Percentiles rank a stretch among this genome's conserved stretches.
Evolutionary conservation across 2,113 vertebrate species (phyloP).

Genomic region (Stegastes partitus): DNA sequence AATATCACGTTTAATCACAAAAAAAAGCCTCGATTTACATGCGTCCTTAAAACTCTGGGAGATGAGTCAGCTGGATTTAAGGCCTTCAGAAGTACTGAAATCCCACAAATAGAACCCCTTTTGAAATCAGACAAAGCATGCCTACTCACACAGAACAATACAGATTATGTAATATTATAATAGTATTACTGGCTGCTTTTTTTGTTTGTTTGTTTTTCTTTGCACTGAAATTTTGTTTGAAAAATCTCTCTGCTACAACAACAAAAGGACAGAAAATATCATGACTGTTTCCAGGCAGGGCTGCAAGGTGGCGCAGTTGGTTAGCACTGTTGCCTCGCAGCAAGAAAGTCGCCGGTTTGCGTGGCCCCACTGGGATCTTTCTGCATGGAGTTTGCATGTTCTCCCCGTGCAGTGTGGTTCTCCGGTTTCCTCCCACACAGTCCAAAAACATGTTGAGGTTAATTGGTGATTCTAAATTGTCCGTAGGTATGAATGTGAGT

Average conservation of each 20-base stretch:
- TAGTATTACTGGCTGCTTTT: neutral
- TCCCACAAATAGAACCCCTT: neutral
- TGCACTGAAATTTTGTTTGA: neutral
- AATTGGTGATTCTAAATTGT: too few relatives aligned
- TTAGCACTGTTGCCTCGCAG: too few relatives aligned
- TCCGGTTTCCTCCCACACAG: too few relatives aligned
- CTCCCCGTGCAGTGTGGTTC: too few relatives aligned
- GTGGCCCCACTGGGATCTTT: too few relatives aligned
- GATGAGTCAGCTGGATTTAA: neutral
- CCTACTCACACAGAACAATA: conserved; percentile 5
- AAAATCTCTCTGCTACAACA: neutral
- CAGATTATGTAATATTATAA: conserved; percentile 8
- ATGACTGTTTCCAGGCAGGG: neutral
- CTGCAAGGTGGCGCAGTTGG: too few relatives aligned
- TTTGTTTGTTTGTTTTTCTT: neutral
- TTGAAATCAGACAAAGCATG: conserved; percentile 9
- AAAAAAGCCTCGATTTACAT: neutral
- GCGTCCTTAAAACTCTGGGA: neutral
- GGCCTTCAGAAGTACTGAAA: neutral
- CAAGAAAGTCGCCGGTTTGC: too few relatives aligned
- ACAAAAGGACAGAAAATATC: neutral
- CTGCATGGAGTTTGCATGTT: too few relatives aligned
- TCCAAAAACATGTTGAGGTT: too few relatives aligned
- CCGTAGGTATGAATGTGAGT: too few relatives aligned
- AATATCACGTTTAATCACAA: neutral